A percentile compares a stretch with the other conserved stretches of the same genome.
These are phyloP conservation scores for Orgyia antiqua DNA, from an alignment of 2,888 invertebrate species.

Conservation along the genomic window DNA sequence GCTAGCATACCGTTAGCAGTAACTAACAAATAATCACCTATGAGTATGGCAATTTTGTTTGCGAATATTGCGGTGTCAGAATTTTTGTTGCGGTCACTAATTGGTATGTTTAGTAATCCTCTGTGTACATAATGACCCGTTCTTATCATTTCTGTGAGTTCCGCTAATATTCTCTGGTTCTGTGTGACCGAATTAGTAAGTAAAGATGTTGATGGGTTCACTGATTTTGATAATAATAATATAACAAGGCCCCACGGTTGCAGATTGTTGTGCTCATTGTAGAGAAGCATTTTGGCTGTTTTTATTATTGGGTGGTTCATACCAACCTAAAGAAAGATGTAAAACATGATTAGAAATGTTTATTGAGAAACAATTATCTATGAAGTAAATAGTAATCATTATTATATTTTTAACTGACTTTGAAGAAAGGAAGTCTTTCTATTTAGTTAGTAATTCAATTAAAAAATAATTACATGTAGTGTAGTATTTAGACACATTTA, in stretches of 20 bases:
- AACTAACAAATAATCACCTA: constrained; percentile 90
- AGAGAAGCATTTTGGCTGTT: constrained; percentile 89
- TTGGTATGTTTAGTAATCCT: constrained; percentile 68
- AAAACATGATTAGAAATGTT: neutral
- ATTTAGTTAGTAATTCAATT: too few relatives aligned
- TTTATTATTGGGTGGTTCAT: constrained; percentile 92
- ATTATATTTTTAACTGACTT: too few relatives aligned
- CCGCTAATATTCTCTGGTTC: constrained; percentile 68
- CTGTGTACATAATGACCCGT: constrained; percentile 90
- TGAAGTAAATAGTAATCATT: too few relatives aligned
- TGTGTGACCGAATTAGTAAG: constrained; percentile 76
- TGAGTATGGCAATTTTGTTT: constrained; percentile 91
- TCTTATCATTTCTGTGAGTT: constrained; percentile 92
- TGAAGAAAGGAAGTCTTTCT: too few relatives aligned
- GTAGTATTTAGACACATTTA: too few relatives aligned
- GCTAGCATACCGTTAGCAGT: constrained; percentile 90
- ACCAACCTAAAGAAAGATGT: constrained; percentile 74
- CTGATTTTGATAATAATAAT: constrained; percentile 87
- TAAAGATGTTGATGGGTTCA: constrained; percentile 76
- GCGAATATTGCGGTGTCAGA: constrained; percentile 88
- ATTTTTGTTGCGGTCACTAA: constrained; percentile 69
- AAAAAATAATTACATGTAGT: too few relatives aligned
- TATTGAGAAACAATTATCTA: too few relatives aligned
- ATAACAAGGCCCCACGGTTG: constrained; percentile 93
- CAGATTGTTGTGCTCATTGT: constrained; percentile 89